Evolutionary conservation across 1,140 invertebrate species (phyloP).

Genomic region (Drosophila sproati): DNA sequence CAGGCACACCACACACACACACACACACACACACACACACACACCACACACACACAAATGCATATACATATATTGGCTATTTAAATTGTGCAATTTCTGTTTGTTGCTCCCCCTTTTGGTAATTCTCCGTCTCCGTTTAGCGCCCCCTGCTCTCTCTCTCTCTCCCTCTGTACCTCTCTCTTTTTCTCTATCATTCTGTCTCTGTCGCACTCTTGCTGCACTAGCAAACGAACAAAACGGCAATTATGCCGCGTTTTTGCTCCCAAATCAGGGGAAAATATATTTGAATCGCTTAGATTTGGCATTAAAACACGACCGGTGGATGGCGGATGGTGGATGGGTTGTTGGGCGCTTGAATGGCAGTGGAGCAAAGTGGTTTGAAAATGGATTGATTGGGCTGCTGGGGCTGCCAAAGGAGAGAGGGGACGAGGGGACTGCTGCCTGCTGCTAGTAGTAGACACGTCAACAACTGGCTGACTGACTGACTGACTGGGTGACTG

Average conservation of each 20-base stretch:
- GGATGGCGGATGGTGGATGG: conserved; percentile 49
- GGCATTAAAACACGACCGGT: conserved; percentile 60
- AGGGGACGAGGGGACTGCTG: background rate
- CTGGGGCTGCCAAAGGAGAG: conserved; percentile 15
- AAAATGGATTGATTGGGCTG: conserved; percentile 67
- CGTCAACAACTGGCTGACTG: conserved; percentile 26
- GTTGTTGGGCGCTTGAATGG: conserved; percentile 16
- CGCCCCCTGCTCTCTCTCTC: conserved; percentile 21
- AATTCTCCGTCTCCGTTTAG: conserved; percentile 9
- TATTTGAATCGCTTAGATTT: conserved; percentile 79
- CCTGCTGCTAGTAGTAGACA: conserved; percentile 10
- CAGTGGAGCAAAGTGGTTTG: conserved; percentile 35
- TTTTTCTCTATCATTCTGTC: background rate
- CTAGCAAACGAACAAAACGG: conserved; percentile 63
- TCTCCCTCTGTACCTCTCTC: conserved; percentile 8
- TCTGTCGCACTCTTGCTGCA: conserved; percentile 17
- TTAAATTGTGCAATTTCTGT: conserved; percentile 68
- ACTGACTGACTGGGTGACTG: too few species aligned
- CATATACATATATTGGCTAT: conserved; percentile 35
- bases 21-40: conserved; percentile 22
- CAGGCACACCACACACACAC: conserved; percentile 14
- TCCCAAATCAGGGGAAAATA: conserved; percentile 67
- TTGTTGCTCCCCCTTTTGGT: conserved; percentile 48
- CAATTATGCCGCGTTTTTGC: conserved; percentile 80
- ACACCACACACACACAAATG: conserved; percentile 14